phyloP scores from a whole-genome alignment of 2,888 invertebrate genomes.

The Parascotia fuliginaria region DNA sequence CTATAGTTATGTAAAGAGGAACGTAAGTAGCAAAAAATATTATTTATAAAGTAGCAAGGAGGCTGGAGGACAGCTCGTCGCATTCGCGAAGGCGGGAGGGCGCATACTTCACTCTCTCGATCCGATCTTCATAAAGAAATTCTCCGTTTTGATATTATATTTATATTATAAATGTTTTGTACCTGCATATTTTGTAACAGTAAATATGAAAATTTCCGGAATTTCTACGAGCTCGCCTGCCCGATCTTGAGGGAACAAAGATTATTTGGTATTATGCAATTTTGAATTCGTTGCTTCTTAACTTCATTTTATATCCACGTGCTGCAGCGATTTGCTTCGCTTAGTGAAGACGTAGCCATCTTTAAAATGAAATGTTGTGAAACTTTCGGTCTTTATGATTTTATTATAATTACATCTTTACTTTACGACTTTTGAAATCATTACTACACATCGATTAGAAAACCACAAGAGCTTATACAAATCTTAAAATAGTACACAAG shows the following conservation, averaged over 20 bases:
- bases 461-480: background rate
- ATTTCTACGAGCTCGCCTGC: conserved; percentile 76
- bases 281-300: conserved; percentile 52
- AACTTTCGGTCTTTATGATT: background rate
- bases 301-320: conserved; percentile 37
- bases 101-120: conserved; percentile 82
- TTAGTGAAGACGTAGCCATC: background rate
- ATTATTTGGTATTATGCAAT: conserved; percentile 75
- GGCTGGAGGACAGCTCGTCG: conserved; percentile 59
- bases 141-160: conserved; percentile 86
- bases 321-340: background rate
- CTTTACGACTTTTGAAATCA: background rate
- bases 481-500: conserved; percentile 9
- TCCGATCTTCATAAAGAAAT: conserved; percentile 86
- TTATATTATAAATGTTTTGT: conserved; percentile 84
- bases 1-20: conserved; percentile 22
- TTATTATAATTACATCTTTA: too few species aligned
- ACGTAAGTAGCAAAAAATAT: conserved; percentile 43
- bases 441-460: background rate
- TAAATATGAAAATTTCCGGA: conserved; percentile 86
- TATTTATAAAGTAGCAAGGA: conserved; percentile 66
- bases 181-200: conserved; percentile 86
- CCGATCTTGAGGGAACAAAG: conserved; percentile 75
- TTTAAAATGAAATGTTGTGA: background rate
- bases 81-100: conserved; percentile 61